Base-by-base conservation (phyloP, 2,797 vertebrate species). In the Rhodeus uyekii region DNA sequence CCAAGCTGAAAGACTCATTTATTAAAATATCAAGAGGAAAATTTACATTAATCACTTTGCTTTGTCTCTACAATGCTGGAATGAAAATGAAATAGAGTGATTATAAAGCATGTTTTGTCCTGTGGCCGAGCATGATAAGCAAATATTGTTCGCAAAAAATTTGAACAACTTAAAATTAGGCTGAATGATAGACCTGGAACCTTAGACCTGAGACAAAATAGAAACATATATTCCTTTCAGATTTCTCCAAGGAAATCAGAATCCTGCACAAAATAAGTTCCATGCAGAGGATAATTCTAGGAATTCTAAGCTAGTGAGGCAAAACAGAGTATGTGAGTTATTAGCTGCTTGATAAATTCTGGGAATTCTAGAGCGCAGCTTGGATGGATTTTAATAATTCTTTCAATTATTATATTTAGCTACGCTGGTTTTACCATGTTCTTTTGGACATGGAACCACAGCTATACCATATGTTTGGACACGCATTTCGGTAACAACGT, bases 21-120 rank as follows among this genome's bases (percentile, higher is more conserved):
- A 39, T 65, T 75, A 27, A 75, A 81, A 73, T 72, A 80, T 80
- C 67, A 61, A 46, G 79, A 73, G 58, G 68, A 81, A 73, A 64
- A 75, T 58, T 29, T 27, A 44, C 64, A 76, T 82, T 5, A 76
- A 67, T 76, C 63, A 27, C 80, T 68, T 38, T 60, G 50, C 38
- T 68, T 81, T 81, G 60, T 46, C 71, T 75, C 61, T 32, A 82
- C 61, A 55, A 42, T 76, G 14, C 48, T 73, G n/a, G 36, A 74
- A 74, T 48, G n/a, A 64, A 44, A 38, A 42, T 48, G 58, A 80
- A 63, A 29, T 64, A 34, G 42, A 80, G n/a, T 5, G 42, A 67
- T 64, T 81, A 65, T 75, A 44, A 81, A 81, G 55, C 36, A 55
- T 1, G 27, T 24, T 42, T 18, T 55, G 58, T 74, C 44, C 60